Base-by-base conservation (phyloP, 2,113 vertebrate genomes). In the Cheilinus undulatus region DNA sequence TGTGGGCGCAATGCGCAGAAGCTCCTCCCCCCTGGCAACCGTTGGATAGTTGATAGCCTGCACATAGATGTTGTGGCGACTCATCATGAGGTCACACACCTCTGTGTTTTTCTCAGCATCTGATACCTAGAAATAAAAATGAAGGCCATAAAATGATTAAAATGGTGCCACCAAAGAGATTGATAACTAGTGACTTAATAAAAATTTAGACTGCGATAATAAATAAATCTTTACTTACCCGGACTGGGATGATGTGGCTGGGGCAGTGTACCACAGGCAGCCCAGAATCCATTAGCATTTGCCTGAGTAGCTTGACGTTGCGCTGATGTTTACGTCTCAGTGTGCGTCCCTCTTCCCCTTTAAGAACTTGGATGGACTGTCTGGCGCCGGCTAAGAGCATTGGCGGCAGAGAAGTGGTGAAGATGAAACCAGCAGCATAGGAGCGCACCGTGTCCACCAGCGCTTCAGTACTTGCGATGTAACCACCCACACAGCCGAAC, bases 1-100 rank as follows among this genome's bases (percentile, higher is more conserved):
- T 0, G 97, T 99, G 4, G 98, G 97, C 3, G 98, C 98, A 2
- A 98, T 98, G 17, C 97, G 95, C 48, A 99, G 93, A 23, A 99
- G 95, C 82, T 99, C 98, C 4, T 98, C 95, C 27, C 98, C 97
- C 0, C 94, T 94, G 4, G 97, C 94, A 11, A 99, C 98, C 0
- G 98, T 99, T 0, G 97, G 98, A 78, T 98, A 98, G 74, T 99
- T 99, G 85, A 99, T 99, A 27, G 98, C 98, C 79, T 99, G 98
- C 53, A 99, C 97, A 0, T 99, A 99, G 88, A 99, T 96, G 88
- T 96, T 97, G 76, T 98, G 94, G 57, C 93, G 93, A 73, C 93
- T 96, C 96, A 99, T 97, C 81, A 99, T 92, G 64, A 96, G 86
- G 67, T 99, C 97, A 86, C 96, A 99, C 50, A 99, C 92, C 42